These are phyloP conservation scores for Euclidia mi DNA, from an alignment of 2,888 invertebrate genomes.

Conservation along the genomic window DNA sequence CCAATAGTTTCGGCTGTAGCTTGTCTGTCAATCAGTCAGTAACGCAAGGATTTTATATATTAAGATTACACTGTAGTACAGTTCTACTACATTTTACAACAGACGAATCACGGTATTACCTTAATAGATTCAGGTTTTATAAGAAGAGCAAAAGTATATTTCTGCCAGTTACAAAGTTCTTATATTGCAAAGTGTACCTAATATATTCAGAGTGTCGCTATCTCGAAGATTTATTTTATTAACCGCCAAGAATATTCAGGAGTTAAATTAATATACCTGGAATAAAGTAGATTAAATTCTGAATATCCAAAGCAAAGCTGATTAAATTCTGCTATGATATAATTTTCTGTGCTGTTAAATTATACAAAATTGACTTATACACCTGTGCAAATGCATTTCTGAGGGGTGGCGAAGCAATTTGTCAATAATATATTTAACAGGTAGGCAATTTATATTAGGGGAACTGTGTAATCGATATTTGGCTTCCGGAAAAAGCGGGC, in stretches of 20 bases:
- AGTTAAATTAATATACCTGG: slow-evolving; percentile 1
- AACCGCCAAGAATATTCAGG: neutral
- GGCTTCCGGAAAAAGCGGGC: slow-evolving; percentile 22
- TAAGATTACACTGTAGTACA: too few relatives aligned
- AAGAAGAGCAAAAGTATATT: too few relatives aligned
- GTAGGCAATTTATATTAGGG: slow-evolving; percentile 50
- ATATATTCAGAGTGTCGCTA: neutral
- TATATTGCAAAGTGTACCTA: neutral
- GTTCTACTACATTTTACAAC: too few relatives aligned
- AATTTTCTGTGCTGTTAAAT: slow-evolving; percentile 14
- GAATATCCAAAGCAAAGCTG: slow-evolving; percentile 4
- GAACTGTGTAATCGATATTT: slow-evolving; percentile 43
- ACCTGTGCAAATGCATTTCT: slow-evolving; percentile 42
- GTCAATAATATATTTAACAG: slow-evolving; percentile 56
- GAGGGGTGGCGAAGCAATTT: slow-evolving; percentile 45
- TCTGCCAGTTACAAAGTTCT: neutral
- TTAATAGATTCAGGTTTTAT: too few relatives aligned
- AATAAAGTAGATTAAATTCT: slow-evolving; percentile 9
- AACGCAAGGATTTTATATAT: too few relatives aligned
- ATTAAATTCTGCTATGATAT: slow-evolving; percentile 14
- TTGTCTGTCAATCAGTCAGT: too few relatives aligned
- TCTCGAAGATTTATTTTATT: slow-evolving; percentile 3
- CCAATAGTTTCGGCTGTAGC: too few relatives aligned
- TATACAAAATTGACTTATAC: slow-evolving; percentile 34
- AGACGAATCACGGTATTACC: too few relatives aligned